phyloP scores from a whole-genome alignment of 1,140 invertebrate genomes.

The Melitaea cinxia region DNA sequence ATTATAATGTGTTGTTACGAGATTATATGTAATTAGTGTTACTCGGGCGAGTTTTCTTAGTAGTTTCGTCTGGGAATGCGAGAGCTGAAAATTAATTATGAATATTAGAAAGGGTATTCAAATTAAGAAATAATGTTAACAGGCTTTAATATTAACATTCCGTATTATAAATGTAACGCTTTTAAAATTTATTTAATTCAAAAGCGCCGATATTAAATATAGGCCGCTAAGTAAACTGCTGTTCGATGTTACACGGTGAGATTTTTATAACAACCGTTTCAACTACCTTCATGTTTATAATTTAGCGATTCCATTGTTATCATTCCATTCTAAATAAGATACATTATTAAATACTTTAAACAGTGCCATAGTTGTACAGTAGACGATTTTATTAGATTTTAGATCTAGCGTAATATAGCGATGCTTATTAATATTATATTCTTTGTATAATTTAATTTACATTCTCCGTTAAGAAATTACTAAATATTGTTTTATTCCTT shows the following conservation, averaged over 20 bases:
- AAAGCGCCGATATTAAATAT: slow-evolving; percentile 46
- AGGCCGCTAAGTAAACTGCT: slow-evolving; percentile 35
- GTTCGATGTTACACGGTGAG: slow-evolving; percentile 5
- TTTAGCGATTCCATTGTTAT: slow-evolving; percentile 45
- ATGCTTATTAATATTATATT: slow-evolving; percentile 22
- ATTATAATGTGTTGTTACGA: slow-evolving; percentile 39
- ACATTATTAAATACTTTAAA: slow-evolving; percentile 44
- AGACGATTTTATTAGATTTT: slow-evolving; percentile 45
- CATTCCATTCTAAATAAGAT: slow-evolving; percentile 45
- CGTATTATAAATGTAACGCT: slow-evolving; percentile 42
- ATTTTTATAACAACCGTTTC: slow-evolving; percentile 22
- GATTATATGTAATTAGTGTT: slow-evolving; percentile 37
- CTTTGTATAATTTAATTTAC: background rate
- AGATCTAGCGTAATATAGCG: slow-evolving; percentile 28
- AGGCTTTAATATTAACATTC: slow-evolving; percentile 56
- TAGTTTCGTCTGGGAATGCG: slow-evolving; percentile 9
- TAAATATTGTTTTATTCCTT: background rate
- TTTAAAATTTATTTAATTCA: slow-evolving; percentile 40
- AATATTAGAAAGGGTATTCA: slow-evolving; percentile 35
- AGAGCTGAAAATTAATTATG: slow-evolving; percentile 23
- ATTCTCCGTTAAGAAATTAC: background rate
- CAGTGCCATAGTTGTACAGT: slow-evolving; percentile 63
- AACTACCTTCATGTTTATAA: slow-evolving; percentile 32
- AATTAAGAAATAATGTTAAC: slow-evolving; percentile 32
- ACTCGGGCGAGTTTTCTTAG: slow-evolving; percentile 3